phyloP scores from a whole-genome alignment of 1,140 invertebrate species.

The Pseudomyrmex dendroicus region DNA sequence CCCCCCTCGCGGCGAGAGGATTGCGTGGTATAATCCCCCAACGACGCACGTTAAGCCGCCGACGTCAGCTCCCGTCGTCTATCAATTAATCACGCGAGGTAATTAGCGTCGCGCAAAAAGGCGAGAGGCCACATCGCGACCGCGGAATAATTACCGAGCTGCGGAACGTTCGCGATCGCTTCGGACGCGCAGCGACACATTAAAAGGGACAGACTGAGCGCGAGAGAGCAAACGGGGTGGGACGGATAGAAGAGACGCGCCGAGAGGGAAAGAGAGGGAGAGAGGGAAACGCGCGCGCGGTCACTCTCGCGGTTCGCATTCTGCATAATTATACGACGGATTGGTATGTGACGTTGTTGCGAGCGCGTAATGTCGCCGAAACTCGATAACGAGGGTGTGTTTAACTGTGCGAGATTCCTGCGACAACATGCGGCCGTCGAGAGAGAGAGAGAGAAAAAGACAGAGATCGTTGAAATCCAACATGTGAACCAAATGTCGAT shows the following conservation, averaged over 20 bases:
- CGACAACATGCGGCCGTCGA: slow-evolving; percentile 6
- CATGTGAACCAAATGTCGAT: neutral
- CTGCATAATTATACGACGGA: slow-evolving; percentile 53
- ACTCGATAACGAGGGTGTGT: slow-evolving; percentile 50
- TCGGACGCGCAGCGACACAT: slow-evolving; percentile 1
- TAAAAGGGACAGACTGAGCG: slow-evolving; percentile 28
- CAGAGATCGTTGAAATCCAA: neutral
- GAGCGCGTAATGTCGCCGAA: slow-evolving; percentile 2
- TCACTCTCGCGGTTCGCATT: slow-evolving; percentile 40
- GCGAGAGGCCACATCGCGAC: slow-evolving; percentile 33
- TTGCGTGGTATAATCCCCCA: neutral
- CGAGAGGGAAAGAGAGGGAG: neutral
- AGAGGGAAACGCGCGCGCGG: slow-evolving; percentile 3
- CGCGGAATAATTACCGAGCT: slow-evolving; percentile 46
- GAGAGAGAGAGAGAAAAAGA: too few relatives aligned
- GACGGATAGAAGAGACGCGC: too few relatives aligned
- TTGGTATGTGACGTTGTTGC: slow-evolving; percentile 26
- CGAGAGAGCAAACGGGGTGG: neutral
- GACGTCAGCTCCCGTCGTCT: slow-evolving; percentile 22
- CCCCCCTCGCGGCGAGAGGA: neutral
- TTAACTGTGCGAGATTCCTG: slow-evolving; percentile 26
- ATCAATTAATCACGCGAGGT: slow-evolving; percentile 64
- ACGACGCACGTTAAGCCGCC: slow-evolving; percentile 30
- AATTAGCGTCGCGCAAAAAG: slow-evolving; percentile 62
- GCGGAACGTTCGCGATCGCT: slow-evolving; percentile 3